Conservation (phyloP, 2,113 vertebrate genomes). For the Turdus rufiventris region DNA sequence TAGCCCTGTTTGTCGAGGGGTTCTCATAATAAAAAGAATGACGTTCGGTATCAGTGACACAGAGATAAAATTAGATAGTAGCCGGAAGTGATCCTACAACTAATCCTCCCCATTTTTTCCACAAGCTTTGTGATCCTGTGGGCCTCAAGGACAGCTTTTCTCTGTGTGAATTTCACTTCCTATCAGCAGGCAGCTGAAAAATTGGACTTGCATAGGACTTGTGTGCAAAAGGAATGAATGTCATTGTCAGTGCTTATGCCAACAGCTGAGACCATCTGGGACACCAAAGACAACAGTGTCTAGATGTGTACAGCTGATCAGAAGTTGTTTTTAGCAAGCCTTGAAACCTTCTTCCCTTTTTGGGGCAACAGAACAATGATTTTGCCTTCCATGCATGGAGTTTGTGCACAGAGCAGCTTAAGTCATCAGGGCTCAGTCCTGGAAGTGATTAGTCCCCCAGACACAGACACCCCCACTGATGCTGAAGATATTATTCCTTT, state of each 20-base stretch:
- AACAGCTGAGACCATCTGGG: slow-evolving; percentile 36
- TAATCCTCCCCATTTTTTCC: slow-evolving; percentile 9
- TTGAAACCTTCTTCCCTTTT: slow-evolving; percentile 25
- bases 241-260: slow-evolving; percentile 12
- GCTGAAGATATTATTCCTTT: background rate
- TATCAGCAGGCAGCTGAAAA: slow-evolving; percentile 19
- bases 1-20: slow-evolving; percentile 37
- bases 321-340: slow-evolving; percentile 17
- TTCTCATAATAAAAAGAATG: slow-evolving; percentile 51
- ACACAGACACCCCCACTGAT: background rate
- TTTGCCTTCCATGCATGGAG: background rate
- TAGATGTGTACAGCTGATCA: background rate
- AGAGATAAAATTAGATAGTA: slow-evolving; percentile 35
- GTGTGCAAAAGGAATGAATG: slow-evolving; percentile 12
- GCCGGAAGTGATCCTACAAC: background rate
- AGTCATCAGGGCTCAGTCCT: background rate
- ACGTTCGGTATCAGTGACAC: background rate
- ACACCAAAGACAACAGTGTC: background rate
- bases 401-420: background rate
- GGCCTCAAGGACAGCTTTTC: slow-evolving; percentile 2
- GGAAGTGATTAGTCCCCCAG: background rate
- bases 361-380: background rate
- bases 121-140: background rate
- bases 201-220: background rate
- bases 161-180: background rate